Conservation (phyloP, 2,797 vertebrate species). For the Rhynchotus rufescens region DNA sequence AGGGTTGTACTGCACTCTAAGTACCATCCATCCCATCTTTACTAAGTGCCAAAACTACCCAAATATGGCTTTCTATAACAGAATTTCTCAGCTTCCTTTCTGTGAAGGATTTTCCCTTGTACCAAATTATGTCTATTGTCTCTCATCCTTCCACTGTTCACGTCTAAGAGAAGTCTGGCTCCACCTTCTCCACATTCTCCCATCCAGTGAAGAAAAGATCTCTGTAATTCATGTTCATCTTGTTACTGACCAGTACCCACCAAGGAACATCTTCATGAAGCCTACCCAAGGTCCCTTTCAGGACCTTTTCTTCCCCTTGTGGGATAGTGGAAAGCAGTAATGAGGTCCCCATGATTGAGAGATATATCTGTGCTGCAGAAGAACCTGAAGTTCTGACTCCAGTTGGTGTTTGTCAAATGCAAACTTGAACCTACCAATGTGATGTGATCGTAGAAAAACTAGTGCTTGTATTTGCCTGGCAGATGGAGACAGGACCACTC, state of each 20-base stretch:
- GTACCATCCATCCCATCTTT: background rate
- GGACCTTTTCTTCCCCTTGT: background rate
- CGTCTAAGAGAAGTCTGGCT: background rate
- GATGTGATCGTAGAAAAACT: rapidly evolving
- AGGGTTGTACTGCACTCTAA: background rate
- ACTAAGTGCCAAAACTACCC: background rate
- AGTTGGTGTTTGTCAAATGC: background rate
- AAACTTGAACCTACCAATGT: background rate
- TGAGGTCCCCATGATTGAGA: background rate
- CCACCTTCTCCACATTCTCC: background rate
- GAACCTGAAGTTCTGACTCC: background rate
- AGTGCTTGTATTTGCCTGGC: background rate
- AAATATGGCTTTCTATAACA: background rate
- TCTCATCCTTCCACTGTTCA: rapidly evolving
- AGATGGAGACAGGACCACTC: background rate
- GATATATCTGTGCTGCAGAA: background rate
- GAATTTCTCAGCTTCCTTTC: background rate
- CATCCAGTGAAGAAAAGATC: background rate
- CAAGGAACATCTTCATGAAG: background rate
- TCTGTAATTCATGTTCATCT: background rate
- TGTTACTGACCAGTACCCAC: background rate
- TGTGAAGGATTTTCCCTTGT: background rate
- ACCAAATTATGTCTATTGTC: background rate
- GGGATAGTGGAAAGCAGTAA: background rate
- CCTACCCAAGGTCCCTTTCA: background rate